Evolutionary conservation across 2,888 invertebrate species (phyloP).

Genomic region (Cryptocheilus praepositus): DNA sequence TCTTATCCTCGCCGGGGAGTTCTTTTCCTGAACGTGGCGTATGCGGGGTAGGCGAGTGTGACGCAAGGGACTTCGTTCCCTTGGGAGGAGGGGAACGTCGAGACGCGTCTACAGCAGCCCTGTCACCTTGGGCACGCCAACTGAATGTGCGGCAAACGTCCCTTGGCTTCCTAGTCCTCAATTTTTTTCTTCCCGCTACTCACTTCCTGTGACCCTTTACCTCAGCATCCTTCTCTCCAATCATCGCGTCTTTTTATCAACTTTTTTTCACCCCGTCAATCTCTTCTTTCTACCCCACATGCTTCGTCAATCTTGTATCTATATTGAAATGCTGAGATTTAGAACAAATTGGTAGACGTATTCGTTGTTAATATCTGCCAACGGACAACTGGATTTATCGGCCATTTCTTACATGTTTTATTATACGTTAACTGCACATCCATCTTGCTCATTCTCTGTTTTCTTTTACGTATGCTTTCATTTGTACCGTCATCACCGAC

Average conservation of each 20-base stretch:
- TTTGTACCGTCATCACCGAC: background rate
- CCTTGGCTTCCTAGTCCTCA: conserved; percentile 17
- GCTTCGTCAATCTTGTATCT: too few species aligned
- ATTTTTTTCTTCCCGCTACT: conserved; percentile 34
- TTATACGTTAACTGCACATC: too few species aligned
- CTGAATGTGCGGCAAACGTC: too few species aligned
- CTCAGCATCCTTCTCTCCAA: conserved; percentile 24
- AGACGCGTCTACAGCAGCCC: conserved; percentile 57
- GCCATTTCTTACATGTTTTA: too few species aligned
- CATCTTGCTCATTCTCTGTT: too few species aligned
- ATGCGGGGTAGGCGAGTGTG: conserved; percentile 36
- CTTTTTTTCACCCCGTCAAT: background rate
- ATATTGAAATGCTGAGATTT: background rate
- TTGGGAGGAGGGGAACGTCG: conserved; percentile 58
- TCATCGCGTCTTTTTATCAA: conserved; percentile 8
- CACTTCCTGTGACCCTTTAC: conserved; percentile 24
- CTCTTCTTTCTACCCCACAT: too few species aligned
- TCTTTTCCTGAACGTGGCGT: conserved; percentile 46
- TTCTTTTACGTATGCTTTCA: background rate
- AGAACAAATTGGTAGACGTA: too few species aligned
- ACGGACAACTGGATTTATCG: too few species aligned
- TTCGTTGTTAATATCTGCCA: too few species aligned
- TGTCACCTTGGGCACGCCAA: conserved; percentile 49
- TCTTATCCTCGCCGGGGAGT: conserved; percentile 67
- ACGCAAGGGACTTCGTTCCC: conserved; percentile 53